A percentile compares a stretch with the other conserved stretches of the same genome.
These are phyloP conservation scores for Emydoidea blandingii DNA, from an alignment of 2,797 vertebrate species.

Conservation along the genomic window DNA sequence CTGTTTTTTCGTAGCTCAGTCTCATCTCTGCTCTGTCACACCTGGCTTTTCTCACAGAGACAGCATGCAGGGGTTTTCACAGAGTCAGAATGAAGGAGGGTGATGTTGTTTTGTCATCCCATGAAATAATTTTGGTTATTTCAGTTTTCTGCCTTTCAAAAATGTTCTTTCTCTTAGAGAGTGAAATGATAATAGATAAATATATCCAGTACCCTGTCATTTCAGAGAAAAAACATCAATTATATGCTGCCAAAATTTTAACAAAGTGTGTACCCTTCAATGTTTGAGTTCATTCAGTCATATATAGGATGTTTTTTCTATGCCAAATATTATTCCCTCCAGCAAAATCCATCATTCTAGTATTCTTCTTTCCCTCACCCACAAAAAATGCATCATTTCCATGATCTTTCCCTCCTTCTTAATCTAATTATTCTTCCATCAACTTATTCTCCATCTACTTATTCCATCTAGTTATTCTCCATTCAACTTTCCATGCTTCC, in stretches of 20 bases:
- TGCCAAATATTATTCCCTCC: background rate
- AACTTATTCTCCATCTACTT: too few species aligned
- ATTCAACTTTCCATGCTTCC: background rate
- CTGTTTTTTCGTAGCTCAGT: background rate
- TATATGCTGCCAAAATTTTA: background rate
- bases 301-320: background rate
- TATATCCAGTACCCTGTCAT: background rate
- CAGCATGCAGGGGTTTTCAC: background rate
- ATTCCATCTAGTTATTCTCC: too few species aligned
- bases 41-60: background rate
- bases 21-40: background rate
- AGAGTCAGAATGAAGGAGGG: background rate
- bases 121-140: background rate
- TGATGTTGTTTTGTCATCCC: background rate
- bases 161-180: background rate
- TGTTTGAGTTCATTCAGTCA: background rate
- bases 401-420: background rate
- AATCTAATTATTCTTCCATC: background rate
- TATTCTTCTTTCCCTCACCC: background rate
- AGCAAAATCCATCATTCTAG: background rate
- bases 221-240: background rate
- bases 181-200: background rate
- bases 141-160: background rate
- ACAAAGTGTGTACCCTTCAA: background rate
- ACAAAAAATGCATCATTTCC: background rate